Conservation (phyloP, 2,797 vertebrate genomes). For the Enteromius mattozi region DNA sequence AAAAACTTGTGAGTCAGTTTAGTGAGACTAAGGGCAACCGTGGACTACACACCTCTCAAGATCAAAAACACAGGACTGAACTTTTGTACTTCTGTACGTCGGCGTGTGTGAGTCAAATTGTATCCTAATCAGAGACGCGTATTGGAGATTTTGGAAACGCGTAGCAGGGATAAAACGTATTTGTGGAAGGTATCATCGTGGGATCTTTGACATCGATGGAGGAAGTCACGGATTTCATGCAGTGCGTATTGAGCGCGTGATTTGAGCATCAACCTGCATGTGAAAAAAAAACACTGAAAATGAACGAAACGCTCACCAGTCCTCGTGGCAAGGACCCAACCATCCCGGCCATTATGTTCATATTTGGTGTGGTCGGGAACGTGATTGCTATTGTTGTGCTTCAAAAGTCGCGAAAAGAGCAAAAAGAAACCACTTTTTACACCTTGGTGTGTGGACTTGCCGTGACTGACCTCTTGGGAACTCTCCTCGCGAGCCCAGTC, state of each 20-base stretch:
- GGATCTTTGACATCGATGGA: neutral
- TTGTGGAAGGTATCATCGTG: neutral
- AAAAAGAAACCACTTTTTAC: conserved; percentile 97
- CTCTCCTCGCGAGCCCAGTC: conserved; percentile 91
- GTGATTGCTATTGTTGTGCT: conserved; percentile 93
- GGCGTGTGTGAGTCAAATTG: neutral
- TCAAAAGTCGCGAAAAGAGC: conserved; percentile 90
- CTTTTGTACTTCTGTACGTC: neutral
- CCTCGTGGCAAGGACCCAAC: conserved; percentile 70
- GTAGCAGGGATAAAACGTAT: neutral
- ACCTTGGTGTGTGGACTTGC: conserved; percentile 94
- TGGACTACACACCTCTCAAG: neutral
- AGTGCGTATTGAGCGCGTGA: conserved; percentile 3
- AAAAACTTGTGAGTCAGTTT: conserved; percentile 27
- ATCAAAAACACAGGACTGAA: neutral
- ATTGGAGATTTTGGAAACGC: conserved; percentile 1
- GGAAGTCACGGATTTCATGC: neutral
- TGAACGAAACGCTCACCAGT: conserved; percentile 60
- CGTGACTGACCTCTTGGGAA: conserved; percentile 93
- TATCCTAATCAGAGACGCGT: neutral
- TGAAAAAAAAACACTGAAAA: conserved; percentile 7
- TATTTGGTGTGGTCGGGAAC: conserved; percentile 95
- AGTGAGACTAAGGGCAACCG: conserved; percentile 29
- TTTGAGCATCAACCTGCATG: neutral
- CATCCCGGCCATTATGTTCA: conserved; percentile 94